Base-by-base conservation (phyloP, 1,140 invertebrate genomes). In the Drosophila orosa region DNA sequence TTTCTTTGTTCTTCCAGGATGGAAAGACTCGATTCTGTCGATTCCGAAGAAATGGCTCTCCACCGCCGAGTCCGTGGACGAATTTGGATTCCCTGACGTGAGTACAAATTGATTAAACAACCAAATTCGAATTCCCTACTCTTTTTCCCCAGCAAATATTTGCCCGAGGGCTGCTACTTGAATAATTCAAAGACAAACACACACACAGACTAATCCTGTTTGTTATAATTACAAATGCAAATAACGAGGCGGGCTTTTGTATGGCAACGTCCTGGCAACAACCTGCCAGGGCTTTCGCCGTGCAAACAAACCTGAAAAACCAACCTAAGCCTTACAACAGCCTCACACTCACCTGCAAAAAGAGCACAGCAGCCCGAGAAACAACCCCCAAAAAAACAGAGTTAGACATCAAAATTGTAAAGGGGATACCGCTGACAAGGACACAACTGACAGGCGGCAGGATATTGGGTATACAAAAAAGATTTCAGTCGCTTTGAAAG, bases 31-130 rank as follows among this genome's bases (percentile, higher is more conserved):
- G 15, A 91, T 95, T 74, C 90, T 95, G 54, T 94, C 95, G 10
- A 92, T 95, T 80, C 94, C 94, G 48, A 95, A 95, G 91, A 94
- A 94, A 91, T 94, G 94, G 93, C 93, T 95, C 69, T 95, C 94
- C 80, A 93, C 93, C 47, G 93, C 94, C 81, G 93, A 93, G 72
- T 93, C 93, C 52, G 85, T 92, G 42, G 93, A 94, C 91, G 91
- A 92, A 76, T 92, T 84, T 67, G 91, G 91, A 90, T 92, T 92
- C 82, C 90, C 91, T 90, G 82, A 91, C 73, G 91, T 92, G 78
- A 92, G 91, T 92, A 45, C 44, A 90, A 89, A 86, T 86, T 78
- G 82, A 86, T 87, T 86, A 71, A 83, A 83, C 56, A 78, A 83
- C 50, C 22, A 54, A 35, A 65, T 76, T 75, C 80, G 35, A 47